phyloP scores from a whole-genome alignment of 2,113 vertebrate species.

The Oryzias woworae region DNA sequence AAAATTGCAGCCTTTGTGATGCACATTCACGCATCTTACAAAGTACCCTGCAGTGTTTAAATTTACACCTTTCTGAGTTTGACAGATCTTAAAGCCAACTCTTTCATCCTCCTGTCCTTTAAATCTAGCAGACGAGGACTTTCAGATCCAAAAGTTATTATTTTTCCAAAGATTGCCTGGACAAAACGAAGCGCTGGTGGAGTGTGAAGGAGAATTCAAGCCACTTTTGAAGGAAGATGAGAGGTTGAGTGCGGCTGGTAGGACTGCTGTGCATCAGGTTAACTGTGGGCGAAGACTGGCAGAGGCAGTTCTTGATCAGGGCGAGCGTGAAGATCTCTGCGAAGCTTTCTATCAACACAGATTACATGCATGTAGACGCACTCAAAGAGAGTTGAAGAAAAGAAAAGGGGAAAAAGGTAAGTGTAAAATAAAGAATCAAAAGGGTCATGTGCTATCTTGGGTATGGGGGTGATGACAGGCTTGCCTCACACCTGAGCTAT shows the following conservation, averaged over 20 bases:
- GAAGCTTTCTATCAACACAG: conserved; percentile 66
- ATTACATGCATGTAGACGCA: conserved; percentile 66
- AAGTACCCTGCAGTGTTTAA: conserved; percentile 11
- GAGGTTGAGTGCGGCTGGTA: conserved; percentile 34
- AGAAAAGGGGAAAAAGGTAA: conserved; percentile 34
- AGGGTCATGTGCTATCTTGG: conserved; percentile 52
- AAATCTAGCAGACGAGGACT: conserved; percentile 63
- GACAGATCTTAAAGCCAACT: conserved; percentile 40
- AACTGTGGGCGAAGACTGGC: conserved; percentile 53
- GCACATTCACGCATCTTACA: conserved; percentile 25
- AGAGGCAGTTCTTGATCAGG: conserved; percentile 39
- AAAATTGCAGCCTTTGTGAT: conserved; percentile 16
- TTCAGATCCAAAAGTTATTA: conserved; percentile 58
- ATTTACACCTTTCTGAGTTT: conserved; percentile 27
- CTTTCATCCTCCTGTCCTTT: conserved; percentile 72
- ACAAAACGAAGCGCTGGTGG: conserved; percentile 58
- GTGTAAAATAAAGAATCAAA: conserved; percentile 71
- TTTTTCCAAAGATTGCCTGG: conserved; percentile 55
- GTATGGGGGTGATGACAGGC: conserved; percentile 65
- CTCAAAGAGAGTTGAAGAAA: conserved; percentile 38
- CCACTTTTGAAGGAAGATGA: conserved; percentile 64
- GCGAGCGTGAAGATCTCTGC: conserved; percentile 42
- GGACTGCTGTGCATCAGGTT: conserved; percentile 28
- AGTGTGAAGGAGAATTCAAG: conserved; percentile 61
- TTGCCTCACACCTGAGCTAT: conserved; percentile 63